These are phyloP conservation scores for Plagodis dolabraria DNA, from an alignment of 2,888 invertebrate genomes.

Conservation along the genomic window DNA sequence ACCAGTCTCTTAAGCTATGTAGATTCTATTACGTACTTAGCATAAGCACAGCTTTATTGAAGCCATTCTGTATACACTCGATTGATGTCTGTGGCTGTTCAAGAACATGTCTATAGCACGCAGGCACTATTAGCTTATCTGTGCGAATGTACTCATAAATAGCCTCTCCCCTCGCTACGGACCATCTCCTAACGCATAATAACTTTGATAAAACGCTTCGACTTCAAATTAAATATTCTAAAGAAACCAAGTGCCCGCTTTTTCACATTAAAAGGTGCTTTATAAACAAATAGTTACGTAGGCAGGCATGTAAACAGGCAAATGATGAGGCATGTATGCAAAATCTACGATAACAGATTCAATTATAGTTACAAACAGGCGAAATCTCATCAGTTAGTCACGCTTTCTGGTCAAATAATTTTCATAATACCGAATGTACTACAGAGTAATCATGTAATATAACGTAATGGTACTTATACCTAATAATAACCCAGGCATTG, in stretches of 20 bases:
- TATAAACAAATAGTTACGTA: not conserved
- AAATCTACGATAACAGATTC: constrained; percentile 4
- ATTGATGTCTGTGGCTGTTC: constrained; percentile 16
- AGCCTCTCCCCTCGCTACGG: constrained; percentile 18
- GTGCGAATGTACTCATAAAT: constrained; percentile 16
- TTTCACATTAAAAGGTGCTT: not conserved
- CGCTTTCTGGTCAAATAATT: constrained; percentile 32
- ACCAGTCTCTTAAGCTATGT: not conserved
- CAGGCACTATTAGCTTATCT: not conserved
- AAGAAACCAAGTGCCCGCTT: not conserved
- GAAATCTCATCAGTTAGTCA: constrained; percentile 26
- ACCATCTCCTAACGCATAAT: constrained; percentile 17
- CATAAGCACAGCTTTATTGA: too few species aligned
- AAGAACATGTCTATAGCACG: constrained; percentile 4
- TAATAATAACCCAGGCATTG: constrained; percentile 10
- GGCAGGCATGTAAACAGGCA: not conserved
- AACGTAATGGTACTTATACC: constrained; percentile 13
- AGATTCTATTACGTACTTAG: too few species aligned
- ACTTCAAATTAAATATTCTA: constrained; percentile 1
- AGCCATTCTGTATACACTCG: not conserved
- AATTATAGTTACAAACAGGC: not conserved
- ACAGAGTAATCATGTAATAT: constrained; percentile 2
- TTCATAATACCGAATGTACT: constrained; percentile 4
- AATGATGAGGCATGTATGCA: constrained; percentile 19
- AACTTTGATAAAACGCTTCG: constrained; percentile 11